Base-by-base conservation (phyloP, 2,113 vertebrate genomes). In the Puma concolor region DNA sequence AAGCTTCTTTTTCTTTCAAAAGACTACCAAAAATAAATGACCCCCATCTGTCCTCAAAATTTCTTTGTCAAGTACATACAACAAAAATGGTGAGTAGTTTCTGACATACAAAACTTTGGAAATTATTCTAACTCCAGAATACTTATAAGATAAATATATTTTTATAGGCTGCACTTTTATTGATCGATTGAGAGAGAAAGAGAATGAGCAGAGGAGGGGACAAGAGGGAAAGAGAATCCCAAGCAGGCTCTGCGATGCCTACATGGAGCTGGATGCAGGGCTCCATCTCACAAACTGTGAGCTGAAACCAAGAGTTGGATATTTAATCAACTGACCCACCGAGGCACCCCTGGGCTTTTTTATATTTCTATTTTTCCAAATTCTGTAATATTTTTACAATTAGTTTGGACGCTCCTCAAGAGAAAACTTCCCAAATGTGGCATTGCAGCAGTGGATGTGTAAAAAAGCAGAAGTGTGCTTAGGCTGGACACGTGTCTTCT, bases 331-430 rank as follows among this genome's bases (percentile, higher is more conserved):
- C 21, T 60, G 57, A 60, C 21, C 57, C 57, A 60, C 57, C 17
- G 19, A 60, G 57, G 57, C 0, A 0, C 21, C 57, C 21, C 57
- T 60, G 57, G 7, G 21, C 9, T 50, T 94, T 97, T 95, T 69
- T 7, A 72, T 76, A 67, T 74, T 84, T 86, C 8, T 64, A 5
- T 64, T 71, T 93, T 88, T 48, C 41, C 17, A 85, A 14, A 12
- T 91, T 94, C 71, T 82, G 50, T 25, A 95, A 60, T 92, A 93
- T 60, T 85, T 81, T 96, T 90, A 77, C 15, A 50, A 84, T 88
- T n/a, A 57, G 5, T 97, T 96, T 84, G 21, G 15, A 92, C 9
- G 19, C 7, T 87, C 31, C 25, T 91, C 60, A 89, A 80, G 80
- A 92, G 83, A 89, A 79, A 90, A 67, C 52, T 95, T 82, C 17